Base-by-base conservation (phyloP, 2,797 vertebrate genomes). In the Eidolon dupreanum region DNA sequence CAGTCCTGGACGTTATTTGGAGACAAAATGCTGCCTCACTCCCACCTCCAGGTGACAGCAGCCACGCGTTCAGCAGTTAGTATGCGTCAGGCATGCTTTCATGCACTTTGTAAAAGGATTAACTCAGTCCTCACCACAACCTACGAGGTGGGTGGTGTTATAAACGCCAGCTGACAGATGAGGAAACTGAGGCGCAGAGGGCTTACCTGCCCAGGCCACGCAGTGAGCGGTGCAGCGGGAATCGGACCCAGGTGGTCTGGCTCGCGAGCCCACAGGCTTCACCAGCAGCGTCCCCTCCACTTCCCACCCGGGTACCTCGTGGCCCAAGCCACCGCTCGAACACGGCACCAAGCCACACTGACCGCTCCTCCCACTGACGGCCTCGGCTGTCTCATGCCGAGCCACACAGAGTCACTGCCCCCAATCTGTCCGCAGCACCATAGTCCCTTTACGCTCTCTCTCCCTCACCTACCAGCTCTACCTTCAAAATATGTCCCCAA, bases 201-300 rank as follows among this genome's bases (percentile, higher is more conserved):
- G 10, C n/a, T 19, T 8, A 22, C 6, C n/a, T 26, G 33, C 12
- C 83, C 57, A 10, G 1, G 41, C 36, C 36, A 10, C 5, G 5
- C 51, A 3, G 36, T 1, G 7, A 51, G 31, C 20, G 57, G 24
- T 0, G 8, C 11, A 10, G 13, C 81, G 83, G 82, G 49, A 26
- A 11, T 0, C 43, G 1, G 46, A 57, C 6, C 9, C 55, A 3
- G 63, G 68, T 13, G 15, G 53, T 2, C 28, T 17, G 26, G 43
- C 31, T 31, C 1, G 0, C 49, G 36, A 83, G 53, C 24, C 61
- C 13, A 15, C 22, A 24, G 70, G 13, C 16, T 22, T 6, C n/a
- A 36, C 22, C 22, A 4, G 16, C 19, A 1, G 1, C 0, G 5
- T 46, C 10, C 20, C 36, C 10, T 6, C n/a, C 11, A 6, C 31